Evolutionary conservation across 2,797 vertebrate species (phyloP), one percentile per base, ranked within the genome.

Genomic region (Xenops minutus): DNA sequence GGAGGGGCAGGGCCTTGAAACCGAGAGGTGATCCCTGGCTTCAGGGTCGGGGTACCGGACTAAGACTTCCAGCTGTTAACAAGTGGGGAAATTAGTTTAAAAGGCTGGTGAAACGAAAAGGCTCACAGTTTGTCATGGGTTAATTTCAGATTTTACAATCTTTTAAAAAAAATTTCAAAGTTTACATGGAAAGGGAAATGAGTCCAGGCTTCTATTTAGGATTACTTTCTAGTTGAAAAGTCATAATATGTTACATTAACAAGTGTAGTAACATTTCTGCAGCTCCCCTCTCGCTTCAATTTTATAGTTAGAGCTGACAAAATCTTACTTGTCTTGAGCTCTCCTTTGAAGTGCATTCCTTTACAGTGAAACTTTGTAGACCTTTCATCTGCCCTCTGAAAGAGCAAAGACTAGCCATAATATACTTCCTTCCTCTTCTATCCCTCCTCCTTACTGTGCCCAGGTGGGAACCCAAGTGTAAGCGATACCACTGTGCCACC

Each of bases 321-420:
- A 89, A 86, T 85, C 61, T 74, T 93, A n/a, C 4, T 89, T 88
- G 86, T 85, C 69, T 69, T 64, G 43, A 83, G 15, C 24, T 76
- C 26, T 66, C 44, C 64, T 88, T 88, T 94, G 92, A 94, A 96
- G 79, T 76, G 41, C 75, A 52, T 96, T 96, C 83, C 84, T 95
- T 89, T 68, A 72, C 64, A 56, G 59, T 74, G 66, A 81, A 78
- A 82, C 61, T 71, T 16, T 34, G 56, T 20, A 58, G 64, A 68
- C 46, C 54, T 89, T 85, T 89, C 52, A 77, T 86, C 76, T 77
- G 52, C n/a, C 32, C 11, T 77, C 71, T 59, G 34, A 61, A 89
- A 89, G 92, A 67, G 67, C 30, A 75, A 88, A 89, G 79, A 41
- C 14, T 4, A 39, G 43, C 49, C 7, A 12, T 85, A 74, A 55